Base-by-base conservation (phyloP, 2,797 vertebrate genomes). In the Lutjanus argentimaculatus region DNA sequence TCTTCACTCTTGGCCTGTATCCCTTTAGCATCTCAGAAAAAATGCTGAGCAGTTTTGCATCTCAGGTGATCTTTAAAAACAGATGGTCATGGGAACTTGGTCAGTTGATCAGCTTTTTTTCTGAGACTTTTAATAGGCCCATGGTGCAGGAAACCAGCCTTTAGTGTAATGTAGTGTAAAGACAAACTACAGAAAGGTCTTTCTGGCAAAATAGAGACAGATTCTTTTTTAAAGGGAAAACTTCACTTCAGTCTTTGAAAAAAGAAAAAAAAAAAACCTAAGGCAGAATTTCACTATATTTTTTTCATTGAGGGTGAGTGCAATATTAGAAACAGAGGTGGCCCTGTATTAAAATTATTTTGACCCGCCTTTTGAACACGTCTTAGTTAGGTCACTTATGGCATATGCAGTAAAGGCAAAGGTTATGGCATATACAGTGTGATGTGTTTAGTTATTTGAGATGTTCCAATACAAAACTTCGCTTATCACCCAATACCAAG, bases 141-240 rank as follows among this genome's bases (percentile, higher is more conserved):
- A 61, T 1, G 16, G 55, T 68, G 55, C 52, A 82, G 66, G 76
- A 85, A 45, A 82, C 65, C 72, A 74, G 77, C 46, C 43, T 1
- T 36, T 61, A 71, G 51, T 71, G 19, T 25, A 58, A 61, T 49
- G 7, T 12, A 77, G 15, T 25, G 21, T 1, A 30, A 46, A 53
- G 21, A 57, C 9, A 42, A 7, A 45, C 46, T 9, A 64, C 16
- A 72, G 14, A 61, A 67, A 3, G 5, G 7, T 43, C 4, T 51
- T 59, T 22, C 2, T 40, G 8, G 6, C 7, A 56, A 53, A 71
- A 52, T 8, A 52, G 4, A 58, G 17, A 72, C 4, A 72, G 52
- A 40, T 43, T 6, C 19, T 52, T 11, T 72, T 46, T 43, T 42
- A 25, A 4, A 58, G 2, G 11, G 7, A 42, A 57, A 42, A 14